Evolutionary conservation across 2,888 invertebrate species (phyloP).

Genomic region (Sceliomorpha sp.): DNA sequence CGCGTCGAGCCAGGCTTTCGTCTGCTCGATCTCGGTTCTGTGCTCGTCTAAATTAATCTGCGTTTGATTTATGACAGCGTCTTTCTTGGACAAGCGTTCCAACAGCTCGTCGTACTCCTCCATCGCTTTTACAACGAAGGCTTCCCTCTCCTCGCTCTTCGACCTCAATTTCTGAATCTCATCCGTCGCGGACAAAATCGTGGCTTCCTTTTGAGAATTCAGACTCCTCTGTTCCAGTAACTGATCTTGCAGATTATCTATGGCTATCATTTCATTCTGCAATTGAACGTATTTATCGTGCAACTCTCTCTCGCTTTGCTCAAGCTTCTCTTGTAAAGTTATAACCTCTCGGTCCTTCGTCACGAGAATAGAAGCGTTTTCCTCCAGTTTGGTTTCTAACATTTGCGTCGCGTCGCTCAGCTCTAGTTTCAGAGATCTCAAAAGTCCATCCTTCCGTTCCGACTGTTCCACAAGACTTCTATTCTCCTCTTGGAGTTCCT

Average conservation of each 20-base stretch:
- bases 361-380: slow-evolving; percentile 46
- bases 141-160: slow-evolving; percentile 60
- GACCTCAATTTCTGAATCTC: slow-evolving; percentile 61
- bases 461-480: slow-evolving; percentile 63
- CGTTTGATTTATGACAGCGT: slow-evolving; percentile 75
- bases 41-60: slow-evolving; percentile 53
- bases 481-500: slow-evolving; percentile 80
- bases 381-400: slow-evolving; percentile 75
- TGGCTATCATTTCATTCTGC: slow-evolving; percentile 64
- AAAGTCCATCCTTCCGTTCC: slow-evolving; percentile 60
- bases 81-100: slow-evolving; percentile 82
- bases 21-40: slow-evolving; percentile 35
- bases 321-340: slow-evolving; percentile 80
- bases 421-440: slow-evolving; percentile 76
- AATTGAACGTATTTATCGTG: slow-evolving; percentile 63
- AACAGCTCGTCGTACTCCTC: slow-evolving; percentile 83
- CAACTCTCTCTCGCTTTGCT: slow-evolving; percentile 81
- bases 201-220: slow-evolving; percentile 82
- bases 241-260: slow-evolving; percentile 78
- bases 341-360: slow-evolving; percentile 68
- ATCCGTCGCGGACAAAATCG: slow-evolving; percentile 73
- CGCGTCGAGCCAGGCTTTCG: slow-evolving; percentile 15
- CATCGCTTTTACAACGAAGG: slow-evolving; percentile 80
- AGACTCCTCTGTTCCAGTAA: slow-evolving; percentile 81
- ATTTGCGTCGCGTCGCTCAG: slow-evolving; percentile 79